Conservation (phyloP, 2,797 vertebrate genomes). For the Ptychobarbus kaznakovi region DNA sequence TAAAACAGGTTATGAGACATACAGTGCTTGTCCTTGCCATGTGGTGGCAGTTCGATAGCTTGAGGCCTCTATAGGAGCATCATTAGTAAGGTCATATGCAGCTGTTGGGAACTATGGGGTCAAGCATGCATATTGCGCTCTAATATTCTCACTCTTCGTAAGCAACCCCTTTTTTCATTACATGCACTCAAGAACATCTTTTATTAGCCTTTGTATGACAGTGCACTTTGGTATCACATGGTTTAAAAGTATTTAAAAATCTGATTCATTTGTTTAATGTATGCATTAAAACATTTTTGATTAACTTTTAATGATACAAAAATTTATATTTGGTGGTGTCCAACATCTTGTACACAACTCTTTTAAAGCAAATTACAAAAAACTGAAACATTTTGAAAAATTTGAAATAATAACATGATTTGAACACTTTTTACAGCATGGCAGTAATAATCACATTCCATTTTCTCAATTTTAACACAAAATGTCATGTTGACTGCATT, state of each 20-base stretch:
- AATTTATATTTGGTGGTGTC: not conserved
- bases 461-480: not conserved
- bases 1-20: slow-evolving; percentile 7
- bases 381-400: no score
- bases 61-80: slow-evolving; percentile 11
- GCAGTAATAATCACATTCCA: not conserved
- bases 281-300: not conserved
- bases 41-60: slow-evolving; percentile 52
- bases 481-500: slow-evolving; percentile 7
- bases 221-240: no score
- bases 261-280: not conserved
- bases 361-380: not conserved
- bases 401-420: not conserved
- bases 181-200: not conserved
- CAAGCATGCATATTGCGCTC: slow-evolving; percentile 8
- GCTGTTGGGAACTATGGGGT: slow-evolving; percentile 17
- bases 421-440: not conserved
- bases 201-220: not conserved
- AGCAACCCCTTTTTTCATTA: not conserved
- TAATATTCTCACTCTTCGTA: not conserved
- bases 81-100: slow-evolving; percentile 25
- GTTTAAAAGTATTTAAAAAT: not conserved
- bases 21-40: slow-evolving; percentile 56
- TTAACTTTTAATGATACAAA: not conserved
- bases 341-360: not conserved